Base-by-base conservation (phyloP, 1,140 invertebrate species). In the Hycleus phaleratus region DNA sequence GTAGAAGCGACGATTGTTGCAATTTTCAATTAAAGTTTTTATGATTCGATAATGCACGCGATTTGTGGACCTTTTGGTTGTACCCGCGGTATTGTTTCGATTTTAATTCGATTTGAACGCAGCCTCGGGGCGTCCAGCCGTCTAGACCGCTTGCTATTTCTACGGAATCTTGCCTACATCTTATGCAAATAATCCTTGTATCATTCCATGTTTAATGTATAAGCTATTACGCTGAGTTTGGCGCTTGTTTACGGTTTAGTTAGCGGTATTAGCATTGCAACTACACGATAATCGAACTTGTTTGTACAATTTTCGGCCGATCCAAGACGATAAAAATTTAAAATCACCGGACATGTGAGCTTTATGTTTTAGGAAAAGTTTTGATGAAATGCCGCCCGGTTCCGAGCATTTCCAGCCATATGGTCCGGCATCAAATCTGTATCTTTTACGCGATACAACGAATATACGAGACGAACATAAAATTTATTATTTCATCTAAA, bases 201-300 rank as follows among this genome's bases (percentile, higher is more conserved):
- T 66, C 62, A 64, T 66, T 66, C 59, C 61, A 67, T 67, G 65
- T 67, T 67, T 67, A 67, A 67, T 67, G 65, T 67, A 67, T 67
- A 67, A 67, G 65, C 63, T 67, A 67, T 67, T 67, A 67, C 65
- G 65, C 63, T 63, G 63, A 63, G 63, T 67, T 67, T 61, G 61
- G 65, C 53, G 59, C 63, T 65, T 67, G 65, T 67, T 65, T 67
- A 65, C 65, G 63, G 65, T 67, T 63, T 67, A 65, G 61, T 67
- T 65, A 61, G 56, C 61, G 63, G 50, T 59, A 63, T 67, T 64
- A 64, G 62, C 63, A 65, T 63, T 63, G 61, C 59, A 62, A 54
- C 56, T 63, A 59, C 58, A 46, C 50, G 65, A 65, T 67, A 67
- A 65, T 67, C 58, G 52, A 65, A 65, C 58, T 64, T 57, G 57